Conservation (phyloP, 2,113 vertebrate species). For the Oreochromis spilurus region DNA sequence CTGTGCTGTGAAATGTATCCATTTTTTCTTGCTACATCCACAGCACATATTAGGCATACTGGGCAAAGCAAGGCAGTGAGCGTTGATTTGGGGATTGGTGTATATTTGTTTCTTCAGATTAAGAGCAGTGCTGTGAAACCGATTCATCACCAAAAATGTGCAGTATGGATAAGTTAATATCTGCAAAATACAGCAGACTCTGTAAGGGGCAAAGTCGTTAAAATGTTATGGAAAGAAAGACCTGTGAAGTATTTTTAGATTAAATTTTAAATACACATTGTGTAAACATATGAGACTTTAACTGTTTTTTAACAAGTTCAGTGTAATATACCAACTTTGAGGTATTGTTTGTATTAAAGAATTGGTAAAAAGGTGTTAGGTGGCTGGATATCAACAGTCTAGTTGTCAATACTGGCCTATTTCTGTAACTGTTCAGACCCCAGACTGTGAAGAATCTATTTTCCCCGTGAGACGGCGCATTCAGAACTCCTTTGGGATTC, state of each 20-base stretch:
- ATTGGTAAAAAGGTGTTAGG: background rate
- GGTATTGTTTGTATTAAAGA: background rate
- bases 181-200: background rate
- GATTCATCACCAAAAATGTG: background rate
- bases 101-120: background rate
- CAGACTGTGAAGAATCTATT: background rate
- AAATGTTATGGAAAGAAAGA: background rate
- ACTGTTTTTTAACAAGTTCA: background rate
- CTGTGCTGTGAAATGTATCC: background rate
- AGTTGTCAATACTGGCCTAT: background rate
- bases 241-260: background rate
- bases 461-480: background rate
- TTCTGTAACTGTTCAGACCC: background rate
- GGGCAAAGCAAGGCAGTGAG: background rate
- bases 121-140: background rate
- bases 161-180: background rate
- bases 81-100: background rate
- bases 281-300: background rate
- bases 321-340: background rate
- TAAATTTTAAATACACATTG: background rate
- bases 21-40: background rate
- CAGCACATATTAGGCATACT: background rate
- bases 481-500: background rate
- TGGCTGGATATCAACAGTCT: background rate
- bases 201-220: accelerated